Base-by-base conservation (phyloP, 2,888 invertebrate genomes). In the Colostygia pectinataria region DNA sequence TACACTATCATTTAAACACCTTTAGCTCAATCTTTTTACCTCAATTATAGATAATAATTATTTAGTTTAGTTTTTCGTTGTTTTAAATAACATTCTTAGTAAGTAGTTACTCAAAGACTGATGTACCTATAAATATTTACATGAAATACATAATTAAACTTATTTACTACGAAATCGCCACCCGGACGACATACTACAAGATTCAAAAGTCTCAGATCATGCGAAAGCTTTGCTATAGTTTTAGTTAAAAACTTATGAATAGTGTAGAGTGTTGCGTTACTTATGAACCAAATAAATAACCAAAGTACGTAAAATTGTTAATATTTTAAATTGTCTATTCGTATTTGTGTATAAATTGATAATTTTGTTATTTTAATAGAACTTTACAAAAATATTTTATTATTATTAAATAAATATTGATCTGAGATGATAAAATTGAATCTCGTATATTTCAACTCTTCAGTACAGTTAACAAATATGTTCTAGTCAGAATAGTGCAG, bases 121-220 rank as follows among this genome's bases (percentile, higher is more conserved):
- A 55, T 47, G 36, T n/a, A n/a, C n/a, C n/a, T n/a, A n/a, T n/a
- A n/a, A n/a, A n/a, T n/a, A n/a, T n/a, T n/a, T n/a, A n/a, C n/a
- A n/a, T n/a, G n/a, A n/a, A n/a, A n/a, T n/a, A n/a, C n/a, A n/a
- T n/a, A n/a, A n/a, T n/a, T n/a, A n/a, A n/a, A n/a, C n/a, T n/a
- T n/a, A n/a, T n/a, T n/a, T n/a, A 46, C 47, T 45, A 57, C 65
- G 62, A 58, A 62, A 65, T 61, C 68, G 65, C 61, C 57, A 52
- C 59, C 66, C 39, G 39, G 36, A 27, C 20, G 38, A 28, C 13
- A 23, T 18, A 4, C 29, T 34, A 20, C 39, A 37, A 31, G 36
- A 42, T 45, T 47, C 34, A 1, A 37, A 31, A 44, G 8, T 37
- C 43, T 46, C 53, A 42, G 42, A 46, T 47, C 40, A 47, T 24